A percentile compares a stretch with the other conserved stretches of the same genome.
phyloP scores from a whole-genome alignment of 2,113 vertebrate species.

The Tursiops truncatus region DNA sequence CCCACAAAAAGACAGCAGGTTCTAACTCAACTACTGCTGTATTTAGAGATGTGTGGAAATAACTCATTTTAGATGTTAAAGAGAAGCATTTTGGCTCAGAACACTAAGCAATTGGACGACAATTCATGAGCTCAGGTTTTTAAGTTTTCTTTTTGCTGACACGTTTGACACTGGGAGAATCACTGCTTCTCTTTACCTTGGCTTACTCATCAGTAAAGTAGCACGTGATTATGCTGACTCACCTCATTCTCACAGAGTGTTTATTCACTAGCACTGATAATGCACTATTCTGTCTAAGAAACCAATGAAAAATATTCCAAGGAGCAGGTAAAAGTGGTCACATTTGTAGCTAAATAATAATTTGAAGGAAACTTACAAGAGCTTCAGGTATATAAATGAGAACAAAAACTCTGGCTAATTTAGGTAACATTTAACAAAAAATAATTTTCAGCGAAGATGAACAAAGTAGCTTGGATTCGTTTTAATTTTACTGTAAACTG shows the following conservation, averaged over 20 bases:
- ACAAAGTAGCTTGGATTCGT: background rate
- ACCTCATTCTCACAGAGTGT: background rate
- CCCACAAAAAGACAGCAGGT: background rate
- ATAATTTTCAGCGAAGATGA: background rate
- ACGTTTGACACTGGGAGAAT: background rate
- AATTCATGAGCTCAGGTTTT: background rate
- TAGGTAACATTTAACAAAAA: constrained; percentile 20
- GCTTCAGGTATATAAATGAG: background rate
- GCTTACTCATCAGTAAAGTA: background rate
- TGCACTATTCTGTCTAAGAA: background rate
- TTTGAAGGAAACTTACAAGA: background rate
- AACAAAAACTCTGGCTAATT: background rate
- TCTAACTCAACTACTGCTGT: background rate
- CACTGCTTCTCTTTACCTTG: background rate
- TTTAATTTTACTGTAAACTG: background rate
- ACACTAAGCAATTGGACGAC: background rate
- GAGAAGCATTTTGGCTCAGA: background rate
- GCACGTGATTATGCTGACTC: background rate
- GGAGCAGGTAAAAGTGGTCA: background rate
- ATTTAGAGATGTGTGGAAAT: background rate
- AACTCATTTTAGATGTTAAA: constrained; percentile 37
- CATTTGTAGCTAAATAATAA: constrained; percentile 12
- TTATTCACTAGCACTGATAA: background rate
- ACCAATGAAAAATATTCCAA: background rate
- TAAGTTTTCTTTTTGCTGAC: background rate